Percentiles rank a stretch among this genome's conserved stretches.
Evolutionary conservation across 1,140 invertebrate species (phyloP).

Genomic region (Diabrotica undecimpunctata): DNA sequence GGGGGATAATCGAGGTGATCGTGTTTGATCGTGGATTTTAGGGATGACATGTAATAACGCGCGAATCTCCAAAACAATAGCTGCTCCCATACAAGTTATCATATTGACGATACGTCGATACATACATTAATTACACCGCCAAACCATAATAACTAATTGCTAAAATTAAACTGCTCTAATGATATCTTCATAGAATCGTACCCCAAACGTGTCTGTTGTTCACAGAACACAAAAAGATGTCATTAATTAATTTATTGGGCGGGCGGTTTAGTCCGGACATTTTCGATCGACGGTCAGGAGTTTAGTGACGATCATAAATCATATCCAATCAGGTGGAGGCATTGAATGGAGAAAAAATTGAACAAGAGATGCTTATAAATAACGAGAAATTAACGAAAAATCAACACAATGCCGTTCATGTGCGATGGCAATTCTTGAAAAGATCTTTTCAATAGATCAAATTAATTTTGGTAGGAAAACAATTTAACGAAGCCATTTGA

Average conservation of each 20-base stretch:
- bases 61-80: background rate
- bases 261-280: background rate
- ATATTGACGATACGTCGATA: background rate
- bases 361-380: background rate
- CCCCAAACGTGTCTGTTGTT: background rate
- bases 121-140: background rate
- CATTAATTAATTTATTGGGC: conserved; percentile 3
- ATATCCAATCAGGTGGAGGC: background rate
- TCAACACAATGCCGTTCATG: background rate
- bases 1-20: background rate
- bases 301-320: background rate
- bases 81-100: background rate
- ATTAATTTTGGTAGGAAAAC: background rate
- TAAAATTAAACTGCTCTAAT: conserved; percentile 1
- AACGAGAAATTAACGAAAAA: conserved; percentile 1
- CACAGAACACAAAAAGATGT: background rate
- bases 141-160: background rate
- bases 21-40: conserved; percentile 2
- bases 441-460: background rate
- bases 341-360: background rate
- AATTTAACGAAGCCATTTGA: background rate
- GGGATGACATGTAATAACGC: background rate
- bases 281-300: background rate
- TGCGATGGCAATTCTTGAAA: background rate
- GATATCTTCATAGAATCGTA: background rate